Percentiles rank a stretch among this genome's conserved stretches.
These are phyloP conservation scores for Myotis planiceps DNA, from an alignment of 2,797 vertebrate genomes.

Conservation along the genomic window DNA sequence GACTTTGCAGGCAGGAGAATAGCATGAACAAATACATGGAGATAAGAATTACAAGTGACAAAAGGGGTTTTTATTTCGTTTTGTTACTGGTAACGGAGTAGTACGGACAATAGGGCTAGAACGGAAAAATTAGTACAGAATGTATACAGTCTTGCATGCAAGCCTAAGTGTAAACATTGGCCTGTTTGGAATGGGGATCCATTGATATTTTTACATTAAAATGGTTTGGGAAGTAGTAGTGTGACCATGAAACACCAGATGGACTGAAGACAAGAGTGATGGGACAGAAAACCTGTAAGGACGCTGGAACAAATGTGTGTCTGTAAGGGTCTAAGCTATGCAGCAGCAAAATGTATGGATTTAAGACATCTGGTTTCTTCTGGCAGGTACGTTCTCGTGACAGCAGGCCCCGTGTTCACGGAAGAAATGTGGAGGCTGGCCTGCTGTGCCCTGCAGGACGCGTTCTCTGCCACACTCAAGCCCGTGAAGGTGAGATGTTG, in stretches of 20 bases:
- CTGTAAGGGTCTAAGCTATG: background rate
- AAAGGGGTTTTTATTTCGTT: background rate
- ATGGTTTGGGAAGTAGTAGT: background rate
- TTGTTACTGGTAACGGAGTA: background rate
- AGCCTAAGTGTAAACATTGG: background rate
- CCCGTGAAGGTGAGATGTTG: slow-evolving; percentile 95
- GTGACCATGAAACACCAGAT: background rate
- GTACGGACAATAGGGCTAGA: background rate
- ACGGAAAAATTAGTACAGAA: background rate
- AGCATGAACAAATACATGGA: background rate
- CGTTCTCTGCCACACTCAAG: slow-evolving; percentile 95
- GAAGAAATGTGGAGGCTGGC: slow-evolving; percentile 99
- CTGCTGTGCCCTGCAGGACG: slow-evolving; percentile 96
- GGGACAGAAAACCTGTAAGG: background rate
- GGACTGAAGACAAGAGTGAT: background rate
- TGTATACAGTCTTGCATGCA: background rate
- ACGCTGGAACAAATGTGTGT: background rate
- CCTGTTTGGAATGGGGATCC: background rate
- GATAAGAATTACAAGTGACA: background rate
- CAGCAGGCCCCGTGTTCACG: slow-evolving; percentile 95
- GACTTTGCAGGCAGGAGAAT: background rate
- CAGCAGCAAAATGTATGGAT: background rate
- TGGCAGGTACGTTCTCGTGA: slow-evolving; percentile 95
- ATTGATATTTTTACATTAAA: background rate
- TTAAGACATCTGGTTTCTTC: background rate